These are phyloP conservation scores for Australoheros scitulus DNA, from an alignment of 2,113 vertebrate genomes.

Conservation along the genomic window DNA sequence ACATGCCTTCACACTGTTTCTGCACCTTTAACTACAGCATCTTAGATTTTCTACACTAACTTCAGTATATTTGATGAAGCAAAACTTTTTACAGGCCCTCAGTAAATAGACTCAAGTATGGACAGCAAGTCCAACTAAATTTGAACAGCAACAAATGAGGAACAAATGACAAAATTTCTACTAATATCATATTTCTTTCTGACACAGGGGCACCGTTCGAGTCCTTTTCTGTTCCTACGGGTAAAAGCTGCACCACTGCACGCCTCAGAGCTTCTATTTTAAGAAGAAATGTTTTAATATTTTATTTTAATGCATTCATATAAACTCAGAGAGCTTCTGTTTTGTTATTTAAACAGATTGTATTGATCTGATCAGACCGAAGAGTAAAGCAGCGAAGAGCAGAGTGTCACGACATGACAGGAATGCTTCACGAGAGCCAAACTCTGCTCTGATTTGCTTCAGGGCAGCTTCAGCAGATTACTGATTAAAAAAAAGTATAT, in stretches of 20 bases:
- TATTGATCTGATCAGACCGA: neutral
- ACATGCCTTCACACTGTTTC: neutral
- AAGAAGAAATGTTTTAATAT: neutral
- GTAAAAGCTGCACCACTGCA: neutral
- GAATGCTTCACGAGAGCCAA: conserved; percentile 44
- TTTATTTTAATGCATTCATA: neutral
- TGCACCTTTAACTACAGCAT: neutral
- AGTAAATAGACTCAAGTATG: neutral
- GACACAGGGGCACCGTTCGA: neutral
- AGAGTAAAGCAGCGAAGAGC: neutral
- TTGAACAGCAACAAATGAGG: neutral
- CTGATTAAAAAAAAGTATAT: conserved; percentile 9
- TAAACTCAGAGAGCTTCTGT: neutral
- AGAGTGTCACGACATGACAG: conserved; percentile 27
- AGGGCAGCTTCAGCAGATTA: conserved; percentile 16
- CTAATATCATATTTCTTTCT: neutral
- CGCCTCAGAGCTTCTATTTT: neutral
- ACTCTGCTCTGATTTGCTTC: neutral
- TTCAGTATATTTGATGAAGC: neutral
- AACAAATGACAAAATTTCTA: neutral
- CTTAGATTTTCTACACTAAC: neutral
- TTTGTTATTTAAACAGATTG: neutral
- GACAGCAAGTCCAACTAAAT: no score
- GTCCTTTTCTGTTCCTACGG: neutral
- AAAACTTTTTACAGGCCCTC: accelerated